Evolutionary conservation across 2,113 vertebrate genomes (phyloP).

Genomic region (Phalacrocorax pelagicus): DNA sequence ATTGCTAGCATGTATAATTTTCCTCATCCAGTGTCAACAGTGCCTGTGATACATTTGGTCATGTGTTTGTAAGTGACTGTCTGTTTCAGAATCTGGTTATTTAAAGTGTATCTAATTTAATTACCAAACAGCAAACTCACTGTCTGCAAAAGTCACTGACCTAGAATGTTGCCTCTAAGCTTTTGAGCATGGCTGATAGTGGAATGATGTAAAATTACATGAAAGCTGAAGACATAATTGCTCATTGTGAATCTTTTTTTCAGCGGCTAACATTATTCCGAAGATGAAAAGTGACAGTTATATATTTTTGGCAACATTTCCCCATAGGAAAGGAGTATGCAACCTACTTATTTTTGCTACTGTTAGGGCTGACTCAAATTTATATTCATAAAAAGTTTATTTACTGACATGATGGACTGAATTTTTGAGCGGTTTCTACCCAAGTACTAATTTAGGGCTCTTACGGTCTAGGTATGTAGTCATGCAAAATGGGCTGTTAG

Average conservation of each 20-base stretch:
- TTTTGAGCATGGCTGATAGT: slow-evolving; percentile 53
- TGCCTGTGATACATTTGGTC: neutral
- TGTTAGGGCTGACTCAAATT: slow-evolving; percentile 48
- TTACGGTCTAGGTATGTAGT: neutral
- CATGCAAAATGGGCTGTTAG: slow-evolving; percentile 13
- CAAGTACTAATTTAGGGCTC: slow-evolving; percentile 34
- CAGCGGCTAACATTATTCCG: slow-evolving; percentile 43
- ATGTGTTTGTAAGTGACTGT: neutral
- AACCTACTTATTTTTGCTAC: slow-evolving; percentile 57
- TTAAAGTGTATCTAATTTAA: slow-evolving; percentile 69
- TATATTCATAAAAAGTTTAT: slow-evolving; percentile 51
- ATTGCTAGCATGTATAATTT: slow-evolving; percentile 21
- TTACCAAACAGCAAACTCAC: slow-evolving; percentile 54
- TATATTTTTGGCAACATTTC: slow-evolving; percentile 60
- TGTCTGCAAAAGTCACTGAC: slow-evolving; percentile 65
- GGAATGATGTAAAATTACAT: slow-evolving; percentile 70
- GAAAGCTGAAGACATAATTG: slow-evolving; percentile 71
- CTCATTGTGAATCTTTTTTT: slow-evolving; percentile 57
- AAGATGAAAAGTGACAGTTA: slow-evolving; percentile 65
- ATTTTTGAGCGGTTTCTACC: slow-evolving; percentile 19
- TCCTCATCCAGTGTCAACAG: neutral
- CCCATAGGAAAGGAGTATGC: slow-evolving; percentile 55
- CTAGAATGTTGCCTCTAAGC: slow-evolving; percentile 68
- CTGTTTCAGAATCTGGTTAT: slow-evolving; percentile 56
- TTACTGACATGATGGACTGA: slow-evolving; percentile 41